Conservation (phyloP, 1,140 invertebrate genomes). For the Pomacea maculata region DNA sequence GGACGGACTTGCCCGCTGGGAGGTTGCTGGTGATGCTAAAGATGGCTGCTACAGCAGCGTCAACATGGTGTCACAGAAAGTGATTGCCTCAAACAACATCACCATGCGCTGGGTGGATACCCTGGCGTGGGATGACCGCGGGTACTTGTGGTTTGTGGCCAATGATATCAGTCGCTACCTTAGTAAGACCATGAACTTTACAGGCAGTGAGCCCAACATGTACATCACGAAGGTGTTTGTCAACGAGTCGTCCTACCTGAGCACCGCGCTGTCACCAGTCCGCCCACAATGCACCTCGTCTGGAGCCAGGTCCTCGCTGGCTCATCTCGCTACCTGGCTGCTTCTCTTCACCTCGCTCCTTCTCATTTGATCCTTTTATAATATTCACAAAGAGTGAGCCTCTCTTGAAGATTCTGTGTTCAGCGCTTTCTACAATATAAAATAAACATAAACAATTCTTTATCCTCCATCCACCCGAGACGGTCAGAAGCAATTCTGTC, state of each 20-base stretch:
- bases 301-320: no score
- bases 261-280: background rate
- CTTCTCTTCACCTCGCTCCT: no score
- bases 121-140: conserved; percentile 28
- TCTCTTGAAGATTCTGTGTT: no score
- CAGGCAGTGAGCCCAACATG: conserved; percentile 3
- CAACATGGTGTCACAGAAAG: conserved; percentile 19
- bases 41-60: conserved; percentile 22
- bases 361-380: no score
- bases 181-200: no score
- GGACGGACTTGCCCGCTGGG: conserved; percentile 31
- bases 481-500: no score
- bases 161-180: conserved; percentile 6
- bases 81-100: conserved; percentile 9
- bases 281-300: no score
- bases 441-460: no score
- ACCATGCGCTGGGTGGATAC: conserved; percentile 36
- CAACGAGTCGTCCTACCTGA: conserved; percentile 34
- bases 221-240: conserved; percentile 37
- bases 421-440: no score
- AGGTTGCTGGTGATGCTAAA: background rate
- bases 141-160: conserved; percentile 37
- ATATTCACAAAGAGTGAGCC: no score
- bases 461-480: no score
- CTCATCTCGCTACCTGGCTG: no score